Conservation (phyloP, 2,113 vertebrate genomes). For the Microcebus griseorufus region DNA sequence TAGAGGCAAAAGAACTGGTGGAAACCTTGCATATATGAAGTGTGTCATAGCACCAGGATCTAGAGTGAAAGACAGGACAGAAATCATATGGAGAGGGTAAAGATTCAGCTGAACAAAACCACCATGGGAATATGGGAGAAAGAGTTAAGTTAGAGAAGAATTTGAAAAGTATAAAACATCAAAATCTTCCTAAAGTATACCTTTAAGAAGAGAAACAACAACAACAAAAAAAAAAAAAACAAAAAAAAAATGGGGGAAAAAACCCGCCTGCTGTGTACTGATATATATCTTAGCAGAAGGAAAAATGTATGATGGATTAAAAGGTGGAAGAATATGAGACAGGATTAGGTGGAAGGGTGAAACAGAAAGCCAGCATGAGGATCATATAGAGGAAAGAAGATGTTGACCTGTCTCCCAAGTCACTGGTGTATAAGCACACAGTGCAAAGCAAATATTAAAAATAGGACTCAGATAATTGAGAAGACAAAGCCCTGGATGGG, state of each 20-base stretch:
- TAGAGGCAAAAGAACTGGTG: not conserved
- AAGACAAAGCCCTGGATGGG: not conserved
- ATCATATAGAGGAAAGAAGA: not conserved
- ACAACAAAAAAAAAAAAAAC: too few relatives aligned
- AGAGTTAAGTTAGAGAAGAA: not conserved
- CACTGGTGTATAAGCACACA: not conserved
- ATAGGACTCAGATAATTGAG: not conserved
- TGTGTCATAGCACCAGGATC: not conserved
- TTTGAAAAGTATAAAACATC: not conserved
- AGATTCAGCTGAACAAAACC: not conserved
- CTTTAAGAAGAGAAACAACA: not conserved
- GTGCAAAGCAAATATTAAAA: not conserved
- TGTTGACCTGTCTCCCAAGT: not conserved
- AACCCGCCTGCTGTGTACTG: too few relatives aligned
- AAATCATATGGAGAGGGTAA: not conserved
- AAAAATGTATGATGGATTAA: not conserved
- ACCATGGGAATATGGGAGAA: not conserved
- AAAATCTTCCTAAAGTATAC: not conserved
- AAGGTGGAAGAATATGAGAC: not conserved
- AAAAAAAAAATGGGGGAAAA: not conserved
- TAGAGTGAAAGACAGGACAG: not conserved
- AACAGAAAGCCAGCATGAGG: not conserved
- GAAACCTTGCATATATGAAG: too few relatives aligned
- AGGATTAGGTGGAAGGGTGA: not conserved
- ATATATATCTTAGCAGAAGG: not conserved